Evolutionary conservation across 2,888 invertebrate genomes (phyloP), one percentile per base, ranked within the genome.

Genomic region (Anorthoa munda): DNA sequence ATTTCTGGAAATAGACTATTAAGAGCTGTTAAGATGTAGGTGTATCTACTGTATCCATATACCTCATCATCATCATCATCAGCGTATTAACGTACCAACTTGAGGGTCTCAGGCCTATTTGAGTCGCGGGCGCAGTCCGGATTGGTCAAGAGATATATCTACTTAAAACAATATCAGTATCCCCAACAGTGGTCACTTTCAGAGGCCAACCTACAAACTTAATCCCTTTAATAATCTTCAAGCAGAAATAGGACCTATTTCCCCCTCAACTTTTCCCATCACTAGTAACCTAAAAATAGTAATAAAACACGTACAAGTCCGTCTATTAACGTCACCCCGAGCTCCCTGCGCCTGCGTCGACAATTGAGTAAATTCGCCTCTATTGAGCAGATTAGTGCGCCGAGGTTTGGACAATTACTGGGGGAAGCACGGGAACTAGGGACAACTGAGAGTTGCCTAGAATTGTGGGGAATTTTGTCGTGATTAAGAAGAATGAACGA

Each of bases 331-430:
- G 77, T 87, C 89, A 86, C 89, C 89, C 88, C 81, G 86, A 79
- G 86, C 83, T 91, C 90, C 88, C 91, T 91, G 93, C 88, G 74
- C 58, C 66, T 50, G 79, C 79, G 80, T 56, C 71, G 79, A 88
- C 95, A 95, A 96, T 95, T 94, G 95, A 93, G 88, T 90, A 90
- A 94, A 94, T 94, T 94, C 92, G 92, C 89, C 88, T 94, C 93
- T 91, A 95, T 95, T 96, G 95, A 91, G 86, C 88, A 93, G 95
- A 94, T 95, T 95, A 94, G 89, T 92, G 83, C 85, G 83, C 93
- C 90, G 93, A 92, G 93, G 93, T 92, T 92, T 91, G 86, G 89
- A 89, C 93, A 90, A 92, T 91, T 92, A 90, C 91, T 73, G 73
- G 90, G 92, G 91, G 90, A 89, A 87, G 80, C 69, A 58, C 82